Evolutionary conservation across 2,797 vertebrate genomes (phyloP).

Genomic region (Trematomus bernacchii): DNA sequence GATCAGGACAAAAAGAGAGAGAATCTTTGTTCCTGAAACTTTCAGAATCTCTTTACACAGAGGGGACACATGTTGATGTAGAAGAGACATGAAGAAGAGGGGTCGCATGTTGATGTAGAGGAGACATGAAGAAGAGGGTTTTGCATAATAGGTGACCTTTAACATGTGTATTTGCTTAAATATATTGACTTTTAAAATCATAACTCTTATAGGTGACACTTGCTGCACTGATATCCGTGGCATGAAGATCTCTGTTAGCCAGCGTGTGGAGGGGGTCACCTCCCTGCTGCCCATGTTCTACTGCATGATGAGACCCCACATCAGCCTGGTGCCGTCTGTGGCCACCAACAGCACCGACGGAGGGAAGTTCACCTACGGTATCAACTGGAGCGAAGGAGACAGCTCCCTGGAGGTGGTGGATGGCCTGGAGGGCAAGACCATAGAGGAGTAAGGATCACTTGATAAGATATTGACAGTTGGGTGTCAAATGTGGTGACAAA

Average conservation of each 20-base stretch:
- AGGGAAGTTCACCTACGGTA: constrained; percentile 73
- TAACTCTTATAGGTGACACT: constrained; percentile 83
- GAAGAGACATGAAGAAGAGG: too few species aligned
- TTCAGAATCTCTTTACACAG: too few species aligned
- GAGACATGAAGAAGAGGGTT: too few species aligned
- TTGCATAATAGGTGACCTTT: too few species aligned
- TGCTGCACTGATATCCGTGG: constrained; percentile 85
- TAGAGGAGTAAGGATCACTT: constrained; percentile 85
- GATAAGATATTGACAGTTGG: not conserved
- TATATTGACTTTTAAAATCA: not conserved
- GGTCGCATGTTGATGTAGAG: too few species aligned
- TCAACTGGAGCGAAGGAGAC: constrained; percentile 95
- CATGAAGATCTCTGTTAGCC: constrained; percentile 90
- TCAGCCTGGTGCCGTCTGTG: constrained; percentile 86
- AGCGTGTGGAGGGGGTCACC: constrained; percentile 89
- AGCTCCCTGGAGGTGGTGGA: constrained; percentile 90
- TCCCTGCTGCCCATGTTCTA: constrained; percentile 91
- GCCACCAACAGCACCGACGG: constrained; percentile 43
- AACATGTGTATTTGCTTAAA: too few species aligned
- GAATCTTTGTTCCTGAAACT: too few species aligned
- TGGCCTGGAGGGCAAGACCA: constrained; percentile 88
- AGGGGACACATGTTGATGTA: too few species aligned
- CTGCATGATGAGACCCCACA: constrained; percentile 89
- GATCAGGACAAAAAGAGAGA: too few species aligned
- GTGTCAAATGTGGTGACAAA: not conserved